Evolutionary conservation across 2,797 vertebrate species (phyloP), one percentile per base, ranked within the genome.

Genomic region (Euthynnus affinis): DNA sequence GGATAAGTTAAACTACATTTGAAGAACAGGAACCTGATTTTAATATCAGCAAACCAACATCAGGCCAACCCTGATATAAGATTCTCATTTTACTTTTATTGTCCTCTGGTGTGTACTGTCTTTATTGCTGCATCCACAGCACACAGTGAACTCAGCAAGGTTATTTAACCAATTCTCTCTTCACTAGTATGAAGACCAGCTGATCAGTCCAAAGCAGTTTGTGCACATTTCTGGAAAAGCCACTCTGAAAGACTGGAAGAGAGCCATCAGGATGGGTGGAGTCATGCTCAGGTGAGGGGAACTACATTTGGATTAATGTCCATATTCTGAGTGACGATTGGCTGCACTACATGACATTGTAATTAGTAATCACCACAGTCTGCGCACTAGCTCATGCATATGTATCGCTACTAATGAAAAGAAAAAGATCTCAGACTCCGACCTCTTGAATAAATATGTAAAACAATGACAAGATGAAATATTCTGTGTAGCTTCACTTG

Each of bases 141-240:
- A 7, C 10, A 57, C 14, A 2, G 2, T 34, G 3, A 46, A 7
- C 27, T 27, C n/a, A 20, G 1, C 23, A 4, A 23, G 12, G 9
- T 71, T 6, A 17, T 8, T n/a, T 15, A 42, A 46, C 51, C n/a
- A 6, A 13, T 13, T 0, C 40, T 49, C 14, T 0, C 77, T 68
- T 57, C 69, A 32, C 85, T 9, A 99, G 98, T 99, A 98, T 91
- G 97, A 98, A 87, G 97, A 99, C 82, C 97, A 99, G 64, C 91
- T 99, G 87, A 99, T 99, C 89, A 99, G 98, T 86, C 98, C 98
- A 0, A 99, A 99, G 91, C 97, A 99, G 92, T 99, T 99, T 94
- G 98, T 99, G 85, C 98, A 99, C 90, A 94, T 99, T 86, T 98
- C 98, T 83, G 98, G 98, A 78, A 99, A 99, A 89, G 98, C 98